phyloP scores from a whole-genome alignment of 2,888 invertebrate genomes.

The Crossocerus cetratus region DNA sequence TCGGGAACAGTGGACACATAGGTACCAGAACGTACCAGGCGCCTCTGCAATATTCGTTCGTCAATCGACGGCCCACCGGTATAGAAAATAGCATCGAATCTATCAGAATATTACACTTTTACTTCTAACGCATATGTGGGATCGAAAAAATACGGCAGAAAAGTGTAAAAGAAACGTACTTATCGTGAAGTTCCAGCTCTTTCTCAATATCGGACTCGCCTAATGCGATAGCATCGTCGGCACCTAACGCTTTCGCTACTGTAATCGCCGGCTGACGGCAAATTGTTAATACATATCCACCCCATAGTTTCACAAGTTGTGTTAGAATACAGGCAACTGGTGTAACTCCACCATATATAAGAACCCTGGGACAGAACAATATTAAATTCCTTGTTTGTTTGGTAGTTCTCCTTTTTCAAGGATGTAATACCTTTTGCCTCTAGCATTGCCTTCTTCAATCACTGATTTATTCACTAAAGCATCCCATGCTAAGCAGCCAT shows the following conservation, averaged over 20 bases:
- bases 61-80: conserved; percentile 75
- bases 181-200: conserved; percentile 68
- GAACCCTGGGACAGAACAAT: conserved; percentile 74
- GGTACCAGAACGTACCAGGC: conserved; percentile 74
- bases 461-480: conserved; percentile 77
- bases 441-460: conserved; percentile 77
- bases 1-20: conserved; percentile 78
- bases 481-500: conserved; percentile 80
- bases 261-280: conserved; percentile 79
- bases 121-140: not conserved
- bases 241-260: conserved; percentile 80
- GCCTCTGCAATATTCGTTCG: conserved; percentile 69
- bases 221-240: conserved; percentile 78
- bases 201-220: conserved; percentile 68
- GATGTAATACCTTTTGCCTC: conserved; percentile 77
- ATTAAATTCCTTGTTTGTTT: conserved; percentile 6
- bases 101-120: conserved; percentile 46
- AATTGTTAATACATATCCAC: conserved; percentile 79
- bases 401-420: not conserved
- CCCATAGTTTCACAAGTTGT: conserved; percentile 80
- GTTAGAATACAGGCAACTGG: conserved; percentile 81
- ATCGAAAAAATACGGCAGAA: too few relatives aligned
- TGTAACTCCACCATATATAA: conserved; percentile 80
- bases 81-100: conserved; percentile 78
- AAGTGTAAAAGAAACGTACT: conserved; percentile 55